These are phyloP conservation scores for Frankliniella fusca DNA, from an alignment of 2,888 invertebrate species.

Conservation along the genomic window DNA sequence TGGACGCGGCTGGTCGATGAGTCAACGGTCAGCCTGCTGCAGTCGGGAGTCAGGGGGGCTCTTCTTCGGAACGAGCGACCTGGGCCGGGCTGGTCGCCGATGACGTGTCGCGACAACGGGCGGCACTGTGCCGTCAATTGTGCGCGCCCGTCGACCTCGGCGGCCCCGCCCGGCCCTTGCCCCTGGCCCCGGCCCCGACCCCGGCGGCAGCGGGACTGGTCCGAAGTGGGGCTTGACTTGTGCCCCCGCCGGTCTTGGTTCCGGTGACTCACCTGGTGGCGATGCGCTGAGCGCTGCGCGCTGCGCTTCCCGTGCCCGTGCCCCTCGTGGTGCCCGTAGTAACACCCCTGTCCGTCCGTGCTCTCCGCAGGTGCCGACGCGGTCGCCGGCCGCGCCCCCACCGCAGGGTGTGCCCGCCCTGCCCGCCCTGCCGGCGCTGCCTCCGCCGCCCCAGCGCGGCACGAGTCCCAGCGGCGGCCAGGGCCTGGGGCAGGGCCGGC, in stretches of 20 bases:
- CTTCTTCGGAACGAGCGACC: no score
- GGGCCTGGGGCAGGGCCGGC: constrained; percentile 51
- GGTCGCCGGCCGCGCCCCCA: constrained; percentile 41
- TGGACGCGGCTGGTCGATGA: no score
- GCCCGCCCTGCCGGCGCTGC: constrained; percentile 34
- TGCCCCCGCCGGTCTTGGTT: no score
- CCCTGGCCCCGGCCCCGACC: background rate
- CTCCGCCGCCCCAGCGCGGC: constrained; percentile 58
- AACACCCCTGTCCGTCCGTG: background rate
- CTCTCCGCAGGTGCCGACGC: constrained; percentile 36
- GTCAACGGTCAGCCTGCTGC: no score
- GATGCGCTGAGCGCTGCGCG: no score
- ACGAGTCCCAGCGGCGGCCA: constrained; percentile 62
- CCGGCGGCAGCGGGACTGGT: background rate
- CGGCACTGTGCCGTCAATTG: no score
- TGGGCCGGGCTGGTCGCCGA: no score
- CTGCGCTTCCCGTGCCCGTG: no score
- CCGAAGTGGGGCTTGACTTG: no score
- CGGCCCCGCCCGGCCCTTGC: background rate
- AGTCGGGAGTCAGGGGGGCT: no score
- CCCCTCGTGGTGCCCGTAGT: background rate
- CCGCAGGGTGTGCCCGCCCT: constrained; percentile 42
- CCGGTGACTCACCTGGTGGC: no score
- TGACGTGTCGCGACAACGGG: no score
- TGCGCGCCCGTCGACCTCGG: background rate